Base-by-base conservation (phyloP, 2,888 invertebrate genomes). In the Parnassius smintheus region DNA sequence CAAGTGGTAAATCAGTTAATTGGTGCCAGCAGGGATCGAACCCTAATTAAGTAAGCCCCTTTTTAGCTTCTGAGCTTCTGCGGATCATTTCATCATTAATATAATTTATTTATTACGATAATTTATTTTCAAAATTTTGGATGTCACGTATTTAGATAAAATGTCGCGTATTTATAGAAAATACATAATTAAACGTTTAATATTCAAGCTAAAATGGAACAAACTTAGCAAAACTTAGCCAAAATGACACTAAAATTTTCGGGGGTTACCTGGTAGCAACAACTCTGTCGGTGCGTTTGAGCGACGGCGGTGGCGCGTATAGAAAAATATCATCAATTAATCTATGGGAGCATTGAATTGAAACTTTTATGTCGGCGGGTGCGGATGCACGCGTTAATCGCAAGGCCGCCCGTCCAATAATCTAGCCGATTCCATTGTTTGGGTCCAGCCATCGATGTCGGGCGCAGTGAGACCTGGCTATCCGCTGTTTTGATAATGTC, bases 371-470 rank as follows among this genome's bases (percentile, higher is more conserved):
- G 77, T 56, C 48, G 80, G 73, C 70, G 76, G 75, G 74, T 74
- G 75, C 85, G 86, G 86, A 86, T 83, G 76, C 80, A 77, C 84
- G 86, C 84, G 78, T 84, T 85, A 85, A 78, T 76, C 75, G 72
- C 86, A 86, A 86, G 86, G 83, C 76, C 81, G 82, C 67, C 76
- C 76, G 71, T 62, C 70, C 76, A 74, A 77, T 77, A 74, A 73
- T 75, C 74, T 73, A 70, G 49, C 52, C 52, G 53, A 41, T 13
- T n/a, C 59, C 63, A 63, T 63, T 63, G 63, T 63, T 63, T 55
- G 55, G 55, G 35, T 54, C 59, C 70, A 67, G 68, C 74, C 72
- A 78, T 80, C 76, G 79, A 80, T 75, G 77, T 70, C 71, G 73
- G 59, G 41, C 44, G 55, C 45, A 45, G 11, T 12, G 25, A 45